phyloP scores from a whole-genome alignment of 2,113 vertebrate genomes.

The Mungos mungo region DNA sequence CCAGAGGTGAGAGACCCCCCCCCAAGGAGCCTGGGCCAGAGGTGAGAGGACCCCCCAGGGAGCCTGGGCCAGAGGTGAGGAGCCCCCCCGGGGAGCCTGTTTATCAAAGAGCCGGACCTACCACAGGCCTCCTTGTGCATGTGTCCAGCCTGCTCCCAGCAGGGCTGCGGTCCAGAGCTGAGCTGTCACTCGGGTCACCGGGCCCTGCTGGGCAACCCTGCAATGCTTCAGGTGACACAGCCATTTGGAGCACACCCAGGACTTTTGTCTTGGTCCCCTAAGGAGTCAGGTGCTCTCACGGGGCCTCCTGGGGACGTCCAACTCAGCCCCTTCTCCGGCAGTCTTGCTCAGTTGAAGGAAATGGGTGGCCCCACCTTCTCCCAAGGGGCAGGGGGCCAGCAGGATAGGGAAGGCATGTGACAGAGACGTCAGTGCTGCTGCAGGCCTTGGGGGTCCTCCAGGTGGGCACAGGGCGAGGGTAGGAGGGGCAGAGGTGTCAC shows the following conservation, averaged over 20 bases:
- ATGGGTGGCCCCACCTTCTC: background rate
- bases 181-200: rapidly evolving
- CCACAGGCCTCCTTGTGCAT: background rate
- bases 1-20: background rate
- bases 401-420: background rate
- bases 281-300: background rate
- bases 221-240: background rate
- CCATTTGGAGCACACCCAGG: rapidly evolving
- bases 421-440: background rate
- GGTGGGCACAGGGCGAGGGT: background rate
- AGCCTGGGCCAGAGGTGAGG: background rate
- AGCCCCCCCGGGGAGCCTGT: too few species aligned
- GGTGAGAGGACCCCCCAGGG: background rate
- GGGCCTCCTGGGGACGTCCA: background rate
- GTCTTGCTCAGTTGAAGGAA: rapidly evolving
- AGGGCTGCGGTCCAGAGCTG: background rate
- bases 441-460: background rate
- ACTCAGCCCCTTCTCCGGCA: background rate
- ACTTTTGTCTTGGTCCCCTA: rapidly evolving
- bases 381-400: background rate
- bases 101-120: background rate
- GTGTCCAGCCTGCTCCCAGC: background rate
- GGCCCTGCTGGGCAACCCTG: background rate
- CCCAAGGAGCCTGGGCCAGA: background rate
- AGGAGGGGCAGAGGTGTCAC: rapidly evolving